Percentiles rank a stretch among this genome's conserved stretches.
phyloP scores from a whole-genome alignment of 2,113 vertebrate species.

The Orientallactaga bullata region DNA sequence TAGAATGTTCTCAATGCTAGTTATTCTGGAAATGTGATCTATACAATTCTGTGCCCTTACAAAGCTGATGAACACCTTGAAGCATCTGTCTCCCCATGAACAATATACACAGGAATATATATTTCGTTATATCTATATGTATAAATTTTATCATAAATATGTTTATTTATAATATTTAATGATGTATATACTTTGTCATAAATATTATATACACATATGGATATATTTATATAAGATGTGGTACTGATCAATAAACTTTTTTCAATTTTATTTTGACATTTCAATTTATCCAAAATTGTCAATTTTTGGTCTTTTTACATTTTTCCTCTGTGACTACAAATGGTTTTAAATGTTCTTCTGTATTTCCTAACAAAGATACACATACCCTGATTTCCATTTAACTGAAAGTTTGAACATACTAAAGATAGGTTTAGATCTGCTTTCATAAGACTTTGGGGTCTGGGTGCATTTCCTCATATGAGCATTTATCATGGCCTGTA shows the following conservation, averaged over 20 bases:
- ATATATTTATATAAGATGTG: no score
- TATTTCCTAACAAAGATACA: neutral
- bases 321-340: neutral
- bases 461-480: neutral
- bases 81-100: no score
- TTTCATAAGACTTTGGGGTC: neutral
- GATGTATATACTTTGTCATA: neutral
- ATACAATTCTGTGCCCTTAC: neutral
- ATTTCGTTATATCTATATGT: no score
- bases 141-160: no score
- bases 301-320: neutral
- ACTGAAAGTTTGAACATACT: neutral
- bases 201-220: no score
- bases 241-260: neutral
- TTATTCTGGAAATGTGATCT: neutral
- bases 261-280: constrained; percentile 15
- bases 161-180: no score
- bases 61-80: neutral
- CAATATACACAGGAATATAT: no score
- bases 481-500: neutral
- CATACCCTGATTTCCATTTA: neutral
- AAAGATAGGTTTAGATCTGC: neutral
- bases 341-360: neutral
- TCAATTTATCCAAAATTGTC: neutral
- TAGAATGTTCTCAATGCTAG: neutral